Base-by-base conservation (phyloP, 2,888 invertebrate species). In the Ectemnius cavifrons region DNA sequence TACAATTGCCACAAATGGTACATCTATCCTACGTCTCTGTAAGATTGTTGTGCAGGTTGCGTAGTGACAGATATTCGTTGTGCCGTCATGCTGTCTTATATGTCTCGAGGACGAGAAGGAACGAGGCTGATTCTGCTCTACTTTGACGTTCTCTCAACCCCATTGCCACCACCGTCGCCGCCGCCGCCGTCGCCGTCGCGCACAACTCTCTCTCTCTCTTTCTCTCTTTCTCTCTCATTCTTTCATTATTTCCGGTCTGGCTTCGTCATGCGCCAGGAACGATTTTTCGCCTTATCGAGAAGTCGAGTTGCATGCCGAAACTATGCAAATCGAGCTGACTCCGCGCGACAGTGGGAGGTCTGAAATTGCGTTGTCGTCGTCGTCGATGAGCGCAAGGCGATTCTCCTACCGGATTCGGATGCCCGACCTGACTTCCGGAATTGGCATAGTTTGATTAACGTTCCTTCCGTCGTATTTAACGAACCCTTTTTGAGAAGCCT, bases 21-120 rank as follows among this genome's bases (percentile, higher is more conserved):
- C 37, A 37, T 37, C 37, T 37, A 2, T 6, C 1, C 82, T 83
- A 79, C 78, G 76, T 82, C 77, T 79, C 83, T 85, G 84, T 86
- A 81, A 86, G 81, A 78, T 83, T 77, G 75, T 85, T 84, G 82
- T 84, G 83, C 85, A 82, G 84, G 82, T 75, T 83, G 83, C 74
- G 70, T 83, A 83, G 83, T 83, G 68, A 67, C 67, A 70, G 56
- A 76, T 69, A 20, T 80, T 80, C 77, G 77, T 83, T 83, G 75
- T 81, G 83, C 65, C 79, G 75, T 78, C 78, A 60, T 80, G 74
- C 71, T 77, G 61, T 63, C 68, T 71, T 57, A 64, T 37, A 37
- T 71, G 65, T 68, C 58, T 68, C 67, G 64, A 77, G 79, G 70
- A 78, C 67, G 58, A 67, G 67, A 82, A 69, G 65, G 65, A 69